phyloP scores from a whole-genome alignment of 2,113 vertebrate genomes.

The Arizona elegans region DNA sequence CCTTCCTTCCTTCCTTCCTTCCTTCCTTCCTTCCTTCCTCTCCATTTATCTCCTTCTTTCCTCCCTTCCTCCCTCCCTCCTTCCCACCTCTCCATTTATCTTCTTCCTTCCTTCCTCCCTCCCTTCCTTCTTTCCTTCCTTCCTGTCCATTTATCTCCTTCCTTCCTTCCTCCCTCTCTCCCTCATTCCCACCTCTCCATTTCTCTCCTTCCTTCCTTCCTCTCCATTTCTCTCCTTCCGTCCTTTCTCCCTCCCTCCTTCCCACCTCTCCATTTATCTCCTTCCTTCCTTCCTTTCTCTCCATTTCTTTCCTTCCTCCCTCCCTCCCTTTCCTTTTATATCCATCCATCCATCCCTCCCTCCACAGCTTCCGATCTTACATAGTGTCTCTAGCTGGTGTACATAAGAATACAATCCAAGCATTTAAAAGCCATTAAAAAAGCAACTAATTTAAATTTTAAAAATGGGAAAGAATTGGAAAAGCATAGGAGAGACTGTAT shows the following conservation, averaged over 20 bases:
- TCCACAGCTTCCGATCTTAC: neutral
- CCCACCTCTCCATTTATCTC: too few relatives aligned
- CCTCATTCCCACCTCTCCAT: accelerated
- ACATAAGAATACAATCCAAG: neutral
- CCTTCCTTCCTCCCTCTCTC: neutral
- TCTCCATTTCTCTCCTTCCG: too few relatives aligned
- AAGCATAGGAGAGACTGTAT: neutral
- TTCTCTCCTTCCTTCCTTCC: accelerated
- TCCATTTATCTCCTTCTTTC: accelerated
- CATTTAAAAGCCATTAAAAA: neutral
- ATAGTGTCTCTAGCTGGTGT: neutral
- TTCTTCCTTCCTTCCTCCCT: accelerated
- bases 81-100: too few relatives aligned
- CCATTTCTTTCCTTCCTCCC: too few relatives aligned
- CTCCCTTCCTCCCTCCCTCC: too few relatives aligned
- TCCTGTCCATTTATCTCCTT: accelerated
- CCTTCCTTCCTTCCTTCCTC: too few relatives aligned
- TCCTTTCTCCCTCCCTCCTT: accelerated
- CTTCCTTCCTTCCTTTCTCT: accelerated
- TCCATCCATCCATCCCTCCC: accelerated
- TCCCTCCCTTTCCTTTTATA: too few relatives aligned
- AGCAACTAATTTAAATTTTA: neutral
- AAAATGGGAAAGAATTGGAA: neutral
- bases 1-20: accelerated
- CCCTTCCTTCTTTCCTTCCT: accelerated